phyloP scores from a whole-genome alignment of 2,113 vertebrate genomes.

The Epinephelus moara region DNA sequence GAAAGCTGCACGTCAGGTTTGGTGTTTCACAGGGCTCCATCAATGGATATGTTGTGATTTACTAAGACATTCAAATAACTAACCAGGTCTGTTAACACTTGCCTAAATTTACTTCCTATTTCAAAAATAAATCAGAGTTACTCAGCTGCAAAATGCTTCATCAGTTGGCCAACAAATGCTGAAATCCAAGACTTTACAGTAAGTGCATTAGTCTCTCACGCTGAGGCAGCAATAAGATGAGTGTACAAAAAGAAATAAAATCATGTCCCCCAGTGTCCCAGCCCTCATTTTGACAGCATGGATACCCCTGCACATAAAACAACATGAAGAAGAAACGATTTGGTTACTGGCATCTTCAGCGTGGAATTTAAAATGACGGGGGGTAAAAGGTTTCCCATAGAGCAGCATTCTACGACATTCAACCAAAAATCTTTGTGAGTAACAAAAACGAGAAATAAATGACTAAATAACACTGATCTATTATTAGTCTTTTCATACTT shows the following conservation, averaged over 20 bases:
- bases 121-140: not conserved
- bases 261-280: not conserved
- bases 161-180: conserved; percentile 17
- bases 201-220: conserved; percentile 22
- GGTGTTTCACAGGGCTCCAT: not conserved
- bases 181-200: conserved; percentile 26
- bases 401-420: conserved; percentile 71
- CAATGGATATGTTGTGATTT: not conserved
- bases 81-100: not conserved
- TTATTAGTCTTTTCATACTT: conserved; percentile 47
- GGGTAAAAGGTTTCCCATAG: conserved; percentile 18
- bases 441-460: conserved; percentile 10
- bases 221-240: conserved; percentile 18
- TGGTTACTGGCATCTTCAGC: conserved; percentile 57
- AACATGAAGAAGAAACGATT: conserved; percentile 23
- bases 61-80: not conserved
- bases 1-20: not conserved
- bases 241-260: not conserved
- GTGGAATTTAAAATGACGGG: conserved; percentile 1
- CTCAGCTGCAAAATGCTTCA: not conserved
- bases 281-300: not conserved
- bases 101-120: not conserved
- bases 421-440: conserved; percentile 53
- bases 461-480: conserved; percentile 80
- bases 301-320: conserved; percentile 47